A percentile compares a stretch with the other conserved stretches of the same genome.
These are phyloP conservation scores for Montipora foliosa DNA, from an alignment of 64 coral and sea anemone species.

Conservation along the genomic window DNA sequence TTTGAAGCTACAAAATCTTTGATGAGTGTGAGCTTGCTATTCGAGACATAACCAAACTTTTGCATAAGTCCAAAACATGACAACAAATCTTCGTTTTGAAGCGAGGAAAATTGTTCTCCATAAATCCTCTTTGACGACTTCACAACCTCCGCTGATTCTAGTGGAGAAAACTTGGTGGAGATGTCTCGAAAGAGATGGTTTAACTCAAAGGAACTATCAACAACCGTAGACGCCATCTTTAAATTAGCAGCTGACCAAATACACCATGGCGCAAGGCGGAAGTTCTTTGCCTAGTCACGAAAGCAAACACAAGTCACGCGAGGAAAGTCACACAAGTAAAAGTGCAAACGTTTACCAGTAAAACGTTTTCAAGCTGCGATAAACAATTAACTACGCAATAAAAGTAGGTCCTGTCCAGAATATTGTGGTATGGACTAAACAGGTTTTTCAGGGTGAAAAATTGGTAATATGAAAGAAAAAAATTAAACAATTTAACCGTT, in stretches of 20 bases:
- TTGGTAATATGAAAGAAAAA: too few relatives aligned
- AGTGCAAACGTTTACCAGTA: too few relatives aligned
- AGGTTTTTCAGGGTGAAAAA: too few relatives aligned
- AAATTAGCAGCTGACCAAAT: background rate
- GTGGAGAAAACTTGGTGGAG: background rate
- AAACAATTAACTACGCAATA: too few relatives aligned
- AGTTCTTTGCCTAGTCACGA: too few relatives aligned
- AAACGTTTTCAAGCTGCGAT: too few relatives aligned
- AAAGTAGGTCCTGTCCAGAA: too few relatives aligned
- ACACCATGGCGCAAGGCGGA: too few relatives aligned
- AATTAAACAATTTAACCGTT: too few relatives aligned
- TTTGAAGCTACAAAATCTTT: conserved; percentile 6
- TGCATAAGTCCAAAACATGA: background rate
- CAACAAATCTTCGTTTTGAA: conserved; percentile 8
- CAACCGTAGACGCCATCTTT: background rate
- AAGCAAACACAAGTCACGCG: too few relatives aligned
- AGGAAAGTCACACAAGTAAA: too few relatives aligned
- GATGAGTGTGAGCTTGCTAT: background rate
- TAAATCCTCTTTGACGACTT: background rate
- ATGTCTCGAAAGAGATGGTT: conserved; percentile 24
- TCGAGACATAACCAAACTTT: background rate
- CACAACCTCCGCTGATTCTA: conserved; percentile 23
- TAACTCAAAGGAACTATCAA: background rate
- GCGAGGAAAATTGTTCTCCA: background rate
- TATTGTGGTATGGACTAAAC: too few relatives aligned